phyloP scores from a whole-genome alignment of 2,888 invertebrate species.

The Coleophora deauratella region DNA sequence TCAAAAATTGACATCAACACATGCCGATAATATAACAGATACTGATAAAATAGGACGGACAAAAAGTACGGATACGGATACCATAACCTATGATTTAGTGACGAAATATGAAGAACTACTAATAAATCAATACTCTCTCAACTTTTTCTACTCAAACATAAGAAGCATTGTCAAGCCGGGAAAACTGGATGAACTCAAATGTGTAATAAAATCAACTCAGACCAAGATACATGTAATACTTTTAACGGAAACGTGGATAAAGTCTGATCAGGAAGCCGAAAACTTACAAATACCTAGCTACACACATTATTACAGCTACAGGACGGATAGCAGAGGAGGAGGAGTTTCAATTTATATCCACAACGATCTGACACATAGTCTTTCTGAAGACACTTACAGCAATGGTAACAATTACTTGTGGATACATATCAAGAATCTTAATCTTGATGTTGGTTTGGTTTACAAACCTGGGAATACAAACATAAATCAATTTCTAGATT shows the following conservation, averaged over 20 bases:
- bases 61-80: too few relatives aligned
- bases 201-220: slow-evolving; percentile 1
- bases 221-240: slow-evolving; percentile 4
- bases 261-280: slow-evolving; percentile 1
- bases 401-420: slow-evolving; percentile 12
- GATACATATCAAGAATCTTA: slow-evolving; percentile 6
- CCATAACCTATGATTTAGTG: slow-evolving; percentile 3
- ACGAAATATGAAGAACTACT: not conserved
- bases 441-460: slow-evolving; percentile 9
- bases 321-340: slow-evolving; percentile 6
- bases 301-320: slow-evolving; percentile 10
- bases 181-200: too few relatives aligned
- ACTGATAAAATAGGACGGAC: too few relatives aligned
- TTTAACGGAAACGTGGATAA: slow-evolving; percentile 5
- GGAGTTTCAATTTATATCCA: slow-evolving; percentile 13
- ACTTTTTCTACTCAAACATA: slow-evolving; percentile 4
- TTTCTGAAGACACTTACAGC: slow-evolving; percentile 2
- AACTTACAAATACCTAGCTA: slow-evolving; percentile 6
- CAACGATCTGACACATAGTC: slow-evolving; percentile 8
- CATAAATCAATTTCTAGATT: slow-evolving; percentile 1
- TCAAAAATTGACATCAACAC: not conserved
- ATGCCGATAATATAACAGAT: not conserved
- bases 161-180: slow-evolving; percentile 3
- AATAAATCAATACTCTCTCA: not conserved
- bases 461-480: slow-evolving; percentile 13